Percentiles rank a stretch among this genome's conserved stretches.
phyloP scores from a whole-genome alignment of 2,797 vertebrate genomes.

The Poeciliopsis infans region DNA sequence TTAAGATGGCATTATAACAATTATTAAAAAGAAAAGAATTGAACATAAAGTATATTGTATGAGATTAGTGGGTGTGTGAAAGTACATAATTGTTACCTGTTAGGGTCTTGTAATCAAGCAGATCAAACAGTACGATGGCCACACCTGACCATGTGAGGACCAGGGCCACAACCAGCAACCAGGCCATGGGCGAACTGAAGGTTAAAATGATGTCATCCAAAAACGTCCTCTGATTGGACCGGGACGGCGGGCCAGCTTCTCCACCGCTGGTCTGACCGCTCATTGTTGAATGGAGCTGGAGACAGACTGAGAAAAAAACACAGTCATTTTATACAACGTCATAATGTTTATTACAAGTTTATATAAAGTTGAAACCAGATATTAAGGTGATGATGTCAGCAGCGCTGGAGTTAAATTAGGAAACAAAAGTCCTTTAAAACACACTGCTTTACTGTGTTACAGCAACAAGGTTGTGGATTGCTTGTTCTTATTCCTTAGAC shows the following conservation, averaged over 20 bases:
- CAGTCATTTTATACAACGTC: background rate
- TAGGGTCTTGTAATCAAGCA: conserved; percentile 91
- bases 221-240: conserved; percentile 84
- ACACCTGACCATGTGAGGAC: conserved; percentile 96
- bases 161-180: conserved; percentile 93
- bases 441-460: background rate
- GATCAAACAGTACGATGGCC: conserved; percentile 93
- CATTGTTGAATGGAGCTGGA: conserved; percentile 82
- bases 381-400: background rate
- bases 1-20: conserved; percentile 23
- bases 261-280: conserved; percentile 86
- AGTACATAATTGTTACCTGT: conserved; percentile 81
- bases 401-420: background rate
- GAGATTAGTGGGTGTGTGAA: background rate
- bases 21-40: background rate
- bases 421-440: background rate
- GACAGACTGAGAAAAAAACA: background rate
- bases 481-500: too few species aligned
- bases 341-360: background rate
- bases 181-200: conserved; percentile 94
- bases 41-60: background rate
- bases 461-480: too few species aligned
- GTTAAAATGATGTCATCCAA: conserved; percentile 89
- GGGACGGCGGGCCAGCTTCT: conserved; percentile 76
- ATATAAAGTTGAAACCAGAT: background rate